Conservation (phyloP, 2,888 invertebrate genomes). For the Lomographa bimaculata region DNA sequence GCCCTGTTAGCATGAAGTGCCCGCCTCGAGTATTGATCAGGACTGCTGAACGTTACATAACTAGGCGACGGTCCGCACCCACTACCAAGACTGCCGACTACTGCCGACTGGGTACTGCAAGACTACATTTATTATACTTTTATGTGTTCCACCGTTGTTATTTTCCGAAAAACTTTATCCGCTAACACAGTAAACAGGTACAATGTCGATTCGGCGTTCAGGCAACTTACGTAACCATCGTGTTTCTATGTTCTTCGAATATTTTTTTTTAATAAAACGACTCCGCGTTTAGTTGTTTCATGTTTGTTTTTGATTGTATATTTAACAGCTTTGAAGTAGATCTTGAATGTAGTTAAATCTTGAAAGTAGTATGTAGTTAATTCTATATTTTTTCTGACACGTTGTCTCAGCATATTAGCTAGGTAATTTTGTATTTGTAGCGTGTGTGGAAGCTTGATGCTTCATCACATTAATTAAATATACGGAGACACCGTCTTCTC, state of each 20-base stretch:
- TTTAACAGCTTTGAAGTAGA: too few species aligned
- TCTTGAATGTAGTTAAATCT: too few species aligned
- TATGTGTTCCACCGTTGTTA: constrained; percentile 34
- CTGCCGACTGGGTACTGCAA: constrained; percentile 43
- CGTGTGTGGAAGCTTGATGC: constrained; percentile 22
- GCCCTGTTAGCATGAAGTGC: constrained; percentile 66
- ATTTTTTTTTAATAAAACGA: too few species aligned
- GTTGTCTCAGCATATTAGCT: too few species aligned
- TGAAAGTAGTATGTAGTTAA: too few species aligned
- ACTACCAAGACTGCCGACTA: constrained; percentile 35
- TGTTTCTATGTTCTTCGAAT: constrained; percentile 20
- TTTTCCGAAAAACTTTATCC: constrained; percentile 41
- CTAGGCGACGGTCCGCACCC: constrained; percentile 56
- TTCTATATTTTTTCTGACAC: too few species aligned
- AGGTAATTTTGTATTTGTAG: too few species aligned
- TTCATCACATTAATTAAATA: constrained; percentile 52
- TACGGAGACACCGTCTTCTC: constrained; percentile 43
- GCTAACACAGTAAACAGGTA: constrained; percentile 28
- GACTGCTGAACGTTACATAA: constrained; percentile 74
- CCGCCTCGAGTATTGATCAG: constrained; percentile 74
- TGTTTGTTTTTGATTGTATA: too few species aligned
- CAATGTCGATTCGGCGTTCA: constrained; percentile 26
- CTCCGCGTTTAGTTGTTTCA: too few species aligned
- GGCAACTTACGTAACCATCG: constrained; percentile 30
- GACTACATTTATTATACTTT: constrained; percentile 48